Base-by-base conservation (phyloP, 2,113 vertebrate genomes). In the Synchiropus splendidus region DNA sequence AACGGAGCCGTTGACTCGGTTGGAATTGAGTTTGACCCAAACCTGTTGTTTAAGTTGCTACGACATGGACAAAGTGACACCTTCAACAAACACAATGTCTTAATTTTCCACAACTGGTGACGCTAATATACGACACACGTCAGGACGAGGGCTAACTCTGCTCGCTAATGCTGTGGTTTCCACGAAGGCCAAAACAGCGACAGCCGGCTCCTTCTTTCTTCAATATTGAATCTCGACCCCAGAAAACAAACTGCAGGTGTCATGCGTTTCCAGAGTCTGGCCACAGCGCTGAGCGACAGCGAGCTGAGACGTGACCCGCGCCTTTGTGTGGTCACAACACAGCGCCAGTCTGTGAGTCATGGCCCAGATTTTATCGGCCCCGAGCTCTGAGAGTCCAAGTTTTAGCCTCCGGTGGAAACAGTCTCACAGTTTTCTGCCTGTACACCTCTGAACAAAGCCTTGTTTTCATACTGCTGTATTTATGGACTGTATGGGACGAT, bases 401-500 rank as follows among this genome's bases (percentile, higher is more conserved):
- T 71, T 61, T 21, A 47, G 57, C 54, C 74, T 48, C 16, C 45
- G 66, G 45, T 55, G 65, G 67, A 62, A 61, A 51, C 58, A 13
- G 42, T 45, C 40, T 16, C 48, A 47, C 48, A 36, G 48, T 36
- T 55, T 68, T 27, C 52, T 71, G 52, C 59, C 62, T 62, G 59
- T 52, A 48, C 46, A 45, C 65, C 54, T 63, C 66, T 51, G 51
- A 65, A 60, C 61, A 53, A 61, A 64, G 68, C 74, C 67, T 77
- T 73, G 69, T 77, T 54, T 60, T 53, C 66, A 58, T 54, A 51
- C 61, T 74, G 61, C 67, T 79, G 71, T 80, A 58, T 40, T 46
- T 48, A 70, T 16, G 37, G 51, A 72, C 67, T 68, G 67, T 67
- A 47, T 35, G 33, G 52, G 39, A 52, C 18, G 41, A 61, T 40